Conservation (phyloP, 1,140 invertebrate species). For the Bilobella aurantiaca region DNA sequence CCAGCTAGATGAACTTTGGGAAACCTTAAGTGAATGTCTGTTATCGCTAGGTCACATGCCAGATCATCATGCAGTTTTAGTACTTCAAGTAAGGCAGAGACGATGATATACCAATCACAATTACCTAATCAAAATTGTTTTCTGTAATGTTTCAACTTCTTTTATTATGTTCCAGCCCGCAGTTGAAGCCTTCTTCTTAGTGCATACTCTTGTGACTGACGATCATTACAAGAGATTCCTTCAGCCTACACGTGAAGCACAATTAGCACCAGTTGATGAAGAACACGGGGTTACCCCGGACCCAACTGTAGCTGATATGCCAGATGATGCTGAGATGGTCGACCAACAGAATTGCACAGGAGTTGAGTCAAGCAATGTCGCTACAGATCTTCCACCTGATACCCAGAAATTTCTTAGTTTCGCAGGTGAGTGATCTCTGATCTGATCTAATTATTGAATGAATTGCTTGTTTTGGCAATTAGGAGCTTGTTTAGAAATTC, state of each 20-base stretch:
- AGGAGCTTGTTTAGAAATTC: neutral
- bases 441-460: neutral
- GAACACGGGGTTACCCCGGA: conserved; percentile 44
- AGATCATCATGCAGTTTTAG: conserved; percentile 87
- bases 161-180: conserved; percentile 67
- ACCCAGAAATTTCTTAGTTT: conserved; percentile 68
- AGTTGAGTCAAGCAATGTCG: conserved; percentile 8
- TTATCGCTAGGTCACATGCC: conserved; percentile 70
- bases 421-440: conserved; percentile 48
- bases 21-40: conserved; percentile 68
- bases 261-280: conserved; percentile 47
- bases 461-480: neutral
- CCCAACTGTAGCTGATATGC: neutral
- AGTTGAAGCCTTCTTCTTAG: conserved; percentile 84
- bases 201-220: conserved; percentile 55
- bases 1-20: conserved; percentile 63
- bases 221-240: conserved; percentile 32
- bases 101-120: neutral
- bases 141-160: no score
- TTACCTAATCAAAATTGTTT: conserved; percentile 25
- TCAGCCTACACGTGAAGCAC: conserved; percentile 43
- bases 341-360: conserved; percentile 16
- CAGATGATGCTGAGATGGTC: conserved; percentile 21
- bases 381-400: conserved; percentile 41
- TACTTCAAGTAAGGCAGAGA: conserved; percentile 54